Evolutionary conservation across 2,113 vertebrate genomes (phyloP), one percentile per base, ranked within the genome.

Genomic region (Triplophysa siluroides): DNA sequence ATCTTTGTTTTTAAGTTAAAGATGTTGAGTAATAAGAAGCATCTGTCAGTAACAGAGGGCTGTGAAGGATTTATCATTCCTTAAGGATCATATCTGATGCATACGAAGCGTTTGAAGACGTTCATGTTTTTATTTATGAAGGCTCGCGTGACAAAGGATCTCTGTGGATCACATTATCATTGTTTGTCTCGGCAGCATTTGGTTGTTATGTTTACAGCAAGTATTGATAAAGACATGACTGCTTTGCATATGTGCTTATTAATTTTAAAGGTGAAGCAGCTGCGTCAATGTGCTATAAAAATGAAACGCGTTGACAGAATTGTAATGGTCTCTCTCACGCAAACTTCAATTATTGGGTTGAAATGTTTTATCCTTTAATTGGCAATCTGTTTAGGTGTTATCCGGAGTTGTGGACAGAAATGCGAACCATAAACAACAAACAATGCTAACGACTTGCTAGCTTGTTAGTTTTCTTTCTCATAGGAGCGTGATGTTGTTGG

Each of bases 301-400:
- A 18, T 6, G 54, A 56, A 18, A 9, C 2, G 19, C 54, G 38
- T 18, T 26, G 47, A 8, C 16, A 71, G 50, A 47, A 54, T 71
- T 24, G 3, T 19, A 10, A 23, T 50, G 23, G 23, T 74, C 47
- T 71, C 29, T 74, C 29, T 74, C 50, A 12, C 43, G 21, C 67
- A 69, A 19, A 24, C 19, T 33, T 56, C 26, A 8, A 14, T 72
- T 10, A 54, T 58, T 38, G 4, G n/a, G 26, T 61, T 45, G n/a
- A 74, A 45, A 38, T 62, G 38, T 26, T 75, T 43, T 47, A 19
- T 23, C 23, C 14, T 62, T 62, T 75, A 75, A 75, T 75, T 75
- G 72, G 9, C 21, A 18, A 18, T 45, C 16, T 62, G 58, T 62
- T 45, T 62, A 19, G 23, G 71, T 12, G 21, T 61, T 24, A 62